phyloP scores from a whole-genome alignment of 2,113 vertebrate genomes.

The Galeopterus variegatus region DNA sequence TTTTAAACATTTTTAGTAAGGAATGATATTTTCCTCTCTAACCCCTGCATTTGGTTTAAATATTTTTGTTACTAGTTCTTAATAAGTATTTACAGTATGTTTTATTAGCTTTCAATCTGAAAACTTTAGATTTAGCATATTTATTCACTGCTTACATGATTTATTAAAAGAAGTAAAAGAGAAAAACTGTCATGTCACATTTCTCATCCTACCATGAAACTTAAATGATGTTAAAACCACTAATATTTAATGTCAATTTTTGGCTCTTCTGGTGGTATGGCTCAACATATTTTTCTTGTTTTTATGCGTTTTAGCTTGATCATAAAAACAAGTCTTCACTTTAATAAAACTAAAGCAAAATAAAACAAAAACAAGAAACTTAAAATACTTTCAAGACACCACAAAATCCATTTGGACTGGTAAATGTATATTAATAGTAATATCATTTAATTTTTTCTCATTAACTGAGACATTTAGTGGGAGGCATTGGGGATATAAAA shows the following conservation, averaged over 20 bases:
- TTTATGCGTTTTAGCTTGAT: neutral
- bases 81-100: conserved; percentile 13
- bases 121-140: neutral
- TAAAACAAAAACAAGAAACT: neutral
- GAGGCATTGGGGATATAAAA: neutral
- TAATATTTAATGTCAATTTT: neutral
- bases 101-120: conserved; percentile 2
- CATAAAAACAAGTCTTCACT: neutral
- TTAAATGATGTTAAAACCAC: neutral
- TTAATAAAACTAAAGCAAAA: conserved; percentile 26
- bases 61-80: conserved; percentile 42
- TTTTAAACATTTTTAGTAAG: conserved; percentile 41
- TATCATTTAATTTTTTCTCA: neutral
- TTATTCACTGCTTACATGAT: neutral
- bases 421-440: neutral
- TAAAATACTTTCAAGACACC: neutral
- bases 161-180: conserved; percentile 8
- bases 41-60: neutral
- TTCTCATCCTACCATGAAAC: neutral
- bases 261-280: neutral
- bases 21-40: neutral
- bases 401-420: neutral
- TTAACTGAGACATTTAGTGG: neutral
- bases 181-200: neutral
- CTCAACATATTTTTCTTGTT: neutral